Conservation (phyloP, 2,888 invertebrate species). For the Synanthedon tipuliformis region DNA sequence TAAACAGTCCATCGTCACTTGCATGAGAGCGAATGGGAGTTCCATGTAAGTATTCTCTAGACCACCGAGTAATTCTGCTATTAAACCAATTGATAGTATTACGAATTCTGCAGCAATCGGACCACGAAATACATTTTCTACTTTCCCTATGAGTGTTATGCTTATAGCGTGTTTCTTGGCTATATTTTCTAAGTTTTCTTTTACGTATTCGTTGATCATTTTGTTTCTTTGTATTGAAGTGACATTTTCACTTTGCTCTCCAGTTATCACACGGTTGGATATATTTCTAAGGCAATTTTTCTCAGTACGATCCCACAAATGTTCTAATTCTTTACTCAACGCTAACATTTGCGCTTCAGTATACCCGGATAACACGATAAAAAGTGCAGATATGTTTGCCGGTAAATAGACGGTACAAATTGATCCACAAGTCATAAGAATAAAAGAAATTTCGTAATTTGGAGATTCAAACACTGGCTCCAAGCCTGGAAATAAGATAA, state of each 20-base stretch:
- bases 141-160: constrained; percentile 17
- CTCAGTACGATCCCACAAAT: constrained; percentile 1
- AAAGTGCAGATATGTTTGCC: constrained; percentile 24
- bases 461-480: constrained; percentile 36
- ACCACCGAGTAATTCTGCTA: constrained; percentile 36
- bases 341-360: constrained; percentile 2
- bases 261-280: neutral
- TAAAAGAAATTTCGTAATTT: constrained; percentile 30
- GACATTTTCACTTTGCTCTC: neutral
- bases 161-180: constrained; percentile 24
- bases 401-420: constrained; percentile 21
- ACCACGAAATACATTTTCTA: constrained; percentile 25
- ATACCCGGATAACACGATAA: constrained; percentile 25
- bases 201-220: constrained; percentile 21
- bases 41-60: constrained; percentile 34
- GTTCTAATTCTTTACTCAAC: neutral
- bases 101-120: constrained; percentile 33
- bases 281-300: neutral
- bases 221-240: neutral
- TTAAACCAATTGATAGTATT: constrained; percentile 24
- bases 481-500: constrained; percentile 22
- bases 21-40: constrained; percentile 30
- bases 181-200: constrained; percentile 17
- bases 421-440: constrained; percentile 11
- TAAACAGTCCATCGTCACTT: constrained; percentile 28